Conservation (phyloP, 2,888 invertebrate genomes). For the Anoncus sp. region DNA sequence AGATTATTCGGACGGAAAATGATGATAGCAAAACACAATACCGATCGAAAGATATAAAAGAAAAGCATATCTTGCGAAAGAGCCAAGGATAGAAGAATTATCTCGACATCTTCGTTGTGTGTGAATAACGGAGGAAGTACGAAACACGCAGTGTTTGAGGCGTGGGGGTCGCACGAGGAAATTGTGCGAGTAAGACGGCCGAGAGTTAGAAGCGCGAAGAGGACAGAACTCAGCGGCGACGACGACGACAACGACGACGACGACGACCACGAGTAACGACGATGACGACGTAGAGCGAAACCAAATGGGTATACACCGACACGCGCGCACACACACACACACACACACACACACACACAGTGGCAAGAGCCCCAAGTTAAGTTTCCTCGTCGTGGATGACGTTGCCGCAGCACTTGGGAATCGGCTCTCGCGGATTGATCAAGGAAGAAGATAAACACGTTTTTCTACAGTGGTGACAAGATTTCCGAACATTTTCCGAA, state of each 20-base stretch:
- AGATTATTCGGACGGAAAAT: background rate
- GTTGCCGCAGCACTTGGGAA: slow-evolving; percentile 1
- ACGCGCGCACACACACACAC: too few species aligned
- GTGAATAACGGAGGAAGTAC: background rate
- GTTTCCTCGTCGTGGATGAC: slow-evolving; percentile 13
- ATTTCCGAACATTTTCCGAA: too few species aligned
- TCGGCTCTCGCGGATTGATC: background rate
- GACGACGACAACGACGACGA: slow-evolving; percentile 22
- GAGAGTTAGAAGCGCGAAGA: background rate
- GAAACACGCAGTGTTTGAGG: background rate
- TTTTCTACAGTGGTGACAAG: background rate
- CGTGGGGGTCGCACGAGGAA: slow-evolving; percentile 32
- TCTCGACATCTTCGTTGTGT: slow-evolving; percentile 2
- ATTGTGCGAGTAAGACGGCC: slow-evolving; percentile 1
- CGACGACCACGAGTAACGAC: slow-evolving; percentile 26
- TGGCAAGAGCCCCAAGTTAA: background rate
- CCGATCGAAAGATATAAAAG: background rate
- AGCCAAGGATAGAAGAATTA: slow-evolving; percentile 41
- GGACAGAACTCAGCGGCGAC: slow-evolving; percentile 8
- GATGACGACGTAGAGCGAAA: slow-evolving; percentile 1
- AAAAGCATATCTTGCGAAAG: slow-evolving; percentile 1
- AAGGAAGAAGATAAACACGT: background rate
- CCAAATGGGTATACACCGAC: background rate
- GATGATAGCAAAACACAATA: background rate
- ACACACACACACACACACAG: background rate